Evolutionary conservation across 92 coral and sea anemone genomes (phyloP).

Genomic region (Zoanthus gigantus): DNA sequence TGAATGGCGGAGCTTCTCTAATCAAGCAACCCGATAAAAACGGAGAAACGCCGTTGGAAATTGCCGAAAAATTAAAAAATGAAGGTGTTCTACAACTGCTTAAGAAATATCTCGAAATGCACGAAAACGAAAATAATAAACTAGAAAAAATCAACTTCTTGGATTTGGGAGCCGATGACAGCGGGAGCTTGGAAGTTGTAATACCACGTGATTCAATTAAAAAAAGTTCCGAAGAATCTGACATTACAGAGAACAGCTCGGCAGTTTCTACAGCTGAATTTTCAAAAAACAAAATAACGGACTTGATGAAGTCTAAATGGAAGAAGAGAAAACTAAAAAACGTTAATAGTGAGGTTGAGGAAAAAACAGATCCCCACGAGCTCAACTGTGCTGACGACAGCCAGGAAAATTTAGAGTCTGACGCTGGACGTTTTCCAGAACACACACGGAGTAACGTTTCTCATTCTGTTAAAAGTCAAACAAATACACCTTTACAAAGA

Average conservation of each 20-base stretch:
- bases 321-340: slow-evolving; percentile 19
- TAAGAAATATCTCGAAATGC: slow-evolving; percentile 53
- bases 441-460: neutral
- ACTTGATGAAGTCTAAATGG: slow-evolving; percentile 30
- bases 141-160: neutral
- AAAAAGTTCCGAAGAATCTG: neutral
- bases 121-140: slow-evolving; percentile 29
- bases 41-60: slow-evolving; percentile 52
- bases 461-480: neutral
- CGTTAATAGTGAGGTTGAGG: neutral
- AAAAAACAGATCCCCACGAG: neutral
- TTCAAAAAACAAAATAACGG: slow-evolving; percentile 32
- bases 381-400: neutral
- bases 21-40: slow-evolving; percentile 47
- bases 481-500: neutral
- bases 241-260: neutral
- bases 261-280: slow-evolving; percentile 28
- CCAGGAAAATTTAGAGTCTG: slow-evolving; percentile 1
- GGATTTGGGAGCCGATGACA: neutral
- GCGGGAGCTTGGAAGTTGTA: slow-evolving; percentile 15
- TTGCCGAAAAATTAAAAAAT: slow-evolving; percentile 48
- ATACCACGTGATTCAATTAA: neutral
- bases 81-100: slow-evolving; percentile 46
- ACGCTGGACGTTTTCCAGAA: slow-evolving; percentile 6
- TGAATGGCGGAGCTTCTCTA: slow-evolving; percentile 50